Conservation (phyloP, 2,888 invertebrate species). For the Melanostoma mellinum region DNA sequence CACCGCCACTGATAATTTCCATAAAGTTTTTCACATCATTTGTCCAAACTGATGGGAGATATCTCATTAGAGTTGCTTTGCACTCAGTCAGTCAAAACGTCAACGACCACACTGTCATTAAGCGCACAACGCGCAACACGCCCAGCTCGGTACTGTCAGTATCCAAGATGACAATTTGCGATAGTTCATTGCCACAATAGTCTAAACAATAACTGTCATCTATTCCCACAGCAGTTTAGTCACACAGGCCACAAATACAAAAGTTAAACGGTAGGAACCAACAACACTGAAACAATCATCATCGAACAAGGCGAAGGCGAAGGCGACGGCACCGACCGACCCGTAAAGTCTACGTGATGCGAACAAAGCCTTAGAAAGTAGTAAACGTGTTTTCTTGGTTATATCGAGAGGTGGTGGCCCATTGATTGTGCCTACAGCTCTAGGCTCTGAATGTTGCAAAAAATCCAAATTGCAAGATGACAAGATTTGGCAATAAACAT, state of each 20-base stretch:
- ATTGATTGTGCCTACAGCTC: constrained; percentile 44
- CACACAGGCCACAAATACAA: not conserved
- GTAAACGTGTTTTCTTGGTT: constrained; percentile 28
- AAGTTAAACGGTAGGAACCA: not conserved
- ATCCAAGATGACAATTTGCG: constrained; percentile 51
- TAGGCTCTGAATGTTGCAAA: constrained; percentile 3
- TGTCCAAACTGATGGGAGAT: constrained; percentile 40
- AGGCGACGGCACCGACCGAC: not conserved
- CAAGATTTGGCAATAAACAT: constrained; percentile 24
- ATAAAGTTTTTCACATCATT: constrained; percentile 51
- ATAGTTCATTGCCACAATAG: constrained; percentile 47
- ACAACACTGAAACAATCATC: not conserved
- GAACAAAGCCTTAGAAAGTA: constrained; percentile 58
- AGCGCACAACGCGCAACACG: constrained; percentile 16
- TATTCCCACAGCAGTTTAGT: not conserved
- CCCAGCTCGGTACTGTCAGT: constrained; percentile 37
- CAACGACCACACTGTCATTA: constrained; percentile 34
- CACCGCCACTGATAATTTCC: not conserved
- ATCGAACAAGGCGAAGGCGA: not conserved
- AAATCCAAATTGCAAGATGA: constrained; percentile 38
- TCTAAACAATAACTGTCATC: not conserved
- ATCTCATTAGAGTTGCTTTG: constrained; percentile 47
- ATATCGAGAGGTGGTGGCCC: constrained; percentile 9
- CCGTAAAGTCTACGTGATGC: constrained; percentile 33
- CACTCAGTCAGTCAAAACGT: not conserved